A percentile compares a stretch with the other conserved stretches of the same genome.
These are phyloP conservation scores for Xerus rutilus DNA, from an alignment of 2,797 vertebrate genomes.

Conservation along the genomic window DNA sequence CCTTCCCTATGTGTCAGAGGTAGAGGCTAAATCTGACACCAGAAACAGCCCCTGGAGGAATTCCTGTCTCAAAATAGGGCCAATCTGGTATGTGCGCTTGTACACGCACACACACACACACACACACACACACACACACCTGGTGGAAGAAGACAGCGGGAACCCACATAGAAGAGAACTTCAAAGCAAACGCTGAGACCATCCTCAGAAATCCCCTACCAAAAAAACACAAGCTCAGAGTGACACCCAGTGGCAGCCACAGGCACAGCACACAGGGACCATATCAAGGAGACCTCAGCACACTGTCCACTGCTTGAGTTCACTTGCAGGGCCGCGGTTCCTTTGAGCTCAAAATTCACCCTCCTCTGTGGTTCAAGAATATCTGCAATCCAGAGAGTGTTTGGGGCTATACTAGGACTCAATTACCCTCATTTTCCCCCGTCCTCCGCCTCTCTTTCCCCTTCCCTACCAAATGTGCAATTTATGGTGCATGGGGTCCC, in stretches of 20 bases:
- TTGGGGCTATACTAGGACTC: neutral
- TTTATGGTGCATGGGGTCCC: neutral
- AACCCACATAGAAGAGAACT: neutral
- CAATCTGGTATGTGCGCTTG: neutral
- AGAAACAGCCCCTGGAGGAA: slow-evolving; percentile 22
- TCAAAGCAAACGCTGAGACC: neutral
- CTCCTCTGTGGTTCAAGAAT: neutral
- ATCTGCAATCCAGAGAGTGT: neutral
- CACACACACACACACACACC: neutral
- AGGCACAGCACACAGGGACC: neutral
- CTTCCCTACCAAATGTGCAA: neutral
- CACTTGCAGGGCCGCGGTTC: neutral
- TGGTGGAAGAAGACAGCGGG: neutral
- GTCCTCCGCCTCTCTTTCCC: neutral
- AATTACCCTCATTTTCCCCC: too few relatives aligned
- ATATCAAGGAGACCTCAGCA: neutral
- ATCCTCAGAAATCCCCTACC: neutral
- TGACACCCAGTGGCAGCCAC: slow-evolving; percentile 45
- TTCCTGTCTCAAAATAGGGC: neutral
- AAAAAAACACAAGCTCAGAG: neutral
- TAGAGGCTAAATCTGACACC: neutral
- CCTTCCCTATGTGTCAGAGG: neutral
- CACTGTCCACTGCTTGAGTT: neutral
- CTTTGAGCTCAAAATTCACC: neutral
- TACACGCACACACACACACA: neutral